A percentile compares a stretch with the other conserved stretches of the same genome.
These are phyloP conservation scores for Chromis chromis DNA, from an alignment of 2,797 vertebrate species.

Conservation along the genomic window DNA sequence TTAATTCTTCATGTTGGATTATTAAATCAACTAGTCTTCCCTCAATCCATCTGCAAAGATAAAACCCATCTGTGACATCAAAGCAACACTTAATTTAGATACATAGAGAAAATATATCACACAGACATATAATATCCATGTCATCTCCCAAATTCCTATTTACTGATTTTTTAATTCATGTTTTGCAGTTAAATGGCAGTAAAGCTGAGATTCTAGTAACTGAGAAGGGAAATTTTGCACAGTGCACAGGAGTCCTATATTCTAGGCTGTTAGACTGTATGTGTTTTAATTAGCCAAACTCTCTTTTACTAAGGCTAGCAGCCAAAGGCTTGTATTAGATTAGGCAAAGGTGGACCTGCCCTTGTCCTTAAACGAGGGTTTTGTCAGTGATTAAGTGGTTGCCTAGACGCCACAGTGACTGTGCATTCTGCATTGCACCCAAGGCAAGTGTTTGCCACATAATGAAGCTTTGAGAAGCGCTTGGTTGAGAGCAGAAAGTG, in stretches of 20 bases:
- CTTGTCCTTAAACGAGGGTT: slow-evolving; percentile 60
- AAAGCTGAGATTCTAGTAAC: slow-evolving; percentile 32
- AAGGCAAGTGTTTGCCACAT: slow-evolving; percentile 50
- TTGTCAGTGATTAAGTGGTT: slow-evolving; percentile 53
- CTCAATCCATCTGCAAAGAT: slow-evolving; percentile 32
- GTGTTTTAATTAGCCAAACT: slow-evolving; percentile 63
- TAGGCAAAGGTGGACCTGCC: slow-evolving; percentile 55
- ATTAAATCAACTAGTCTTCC: slow-evolving; percentile 38
- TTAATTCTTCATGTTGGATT: slow-evolving; percentile 35
- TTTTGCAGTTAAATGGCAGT: slow-evolving; percentile 48
- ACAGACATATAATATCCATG: slow-evolving; percentile 13
- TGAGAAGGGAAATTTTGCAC: slow-evolving; percentile 56
- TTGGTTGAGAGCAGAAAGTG: slow-evolving; percentile 22
- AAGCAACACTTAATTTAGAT: slow-evolving; percentile 12
- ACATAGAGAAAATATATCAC: background rate
- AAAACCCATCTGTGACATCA: slow-evolving; percentile 12
- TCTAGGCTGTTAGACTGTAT: slow-evolving; percentile 41
- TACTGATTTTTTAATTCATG: background rate
- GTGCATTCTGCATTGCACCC: slow-evolving; percentile 49
- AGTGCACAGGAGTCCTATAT: slow-evolving; percentile 38
- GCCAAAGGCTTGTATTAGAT: slow-evolving; percentile 72
- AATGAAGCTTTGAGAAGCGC: slow-evolving; percentile 40
- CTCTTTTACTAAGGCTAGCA: slow-evolving; percentile 53
- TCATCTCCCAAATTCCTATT: slow-evolving; percentile 3
- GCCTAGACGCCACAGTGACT: slow-evolving; percentile 43